Base-by-base conservation (phyloP, 2,113 vertebrate species). In the Pterocles orientalis region DNA sequence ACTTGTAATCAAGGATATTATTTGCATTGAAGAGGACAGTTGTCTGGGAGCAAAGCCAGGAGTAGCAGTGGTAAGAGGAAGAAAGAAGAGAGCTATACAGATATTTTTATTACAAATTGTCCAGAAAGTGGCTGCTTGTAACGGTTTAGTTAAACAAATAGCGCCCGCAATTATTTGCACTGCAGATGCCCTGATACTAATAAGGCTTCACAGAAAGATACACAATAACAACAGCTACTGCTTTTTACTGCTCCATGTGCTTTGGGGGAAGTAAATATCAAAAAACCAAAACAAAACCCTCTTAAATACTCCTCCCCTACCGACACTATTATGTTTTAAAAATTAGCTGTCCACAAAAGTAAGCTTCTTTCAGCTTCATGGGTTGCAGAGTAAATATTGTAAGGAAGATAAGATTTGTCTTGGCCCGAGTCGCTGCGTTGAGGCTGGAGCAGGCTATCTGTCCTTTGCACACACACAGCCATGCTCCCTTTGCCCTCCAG, bases 391-490 rank as follows among this genome's bases (percentile, higher is more conserved):
- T 7, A 29, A 61, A 31, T 75, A 69, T 5, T 23, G 48, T 5
- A 18, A 50, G 61, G 53, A 60, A 85, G 77, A 53, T 76, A 50
- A 91, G 61, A 57, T 36, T 68, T 84, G n/a, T 47, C 51, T 2
- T 0, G 25, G 15, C 34, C 48, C 0, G 0, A 11, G 64, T 34
- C 0, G 0, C 76, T 54, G 88, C 0, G 0, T 14, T 56, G 10
- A 56, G 47, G 69, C 94, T 48, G 72, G 33, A 34, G 50, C 24
- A 14, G 72, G 24, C 33, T 84, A 5, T 83, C 73, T 89, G 77
- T 28, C 20, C 77, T 23, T 31, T 4, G 69, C 89, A 84, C 57
- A 28, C 43, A 7, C 41, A 4, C 8, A 18, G 0, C 2, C 8
- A 1, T 6, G 56, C 26, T 83, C 41, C 51, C 29, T 3, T 28